Evolutionary conservation across 2,797 vertebrate genomes (phyloP).

Genomic region (Enteromius unitaeniatus): DNA sequence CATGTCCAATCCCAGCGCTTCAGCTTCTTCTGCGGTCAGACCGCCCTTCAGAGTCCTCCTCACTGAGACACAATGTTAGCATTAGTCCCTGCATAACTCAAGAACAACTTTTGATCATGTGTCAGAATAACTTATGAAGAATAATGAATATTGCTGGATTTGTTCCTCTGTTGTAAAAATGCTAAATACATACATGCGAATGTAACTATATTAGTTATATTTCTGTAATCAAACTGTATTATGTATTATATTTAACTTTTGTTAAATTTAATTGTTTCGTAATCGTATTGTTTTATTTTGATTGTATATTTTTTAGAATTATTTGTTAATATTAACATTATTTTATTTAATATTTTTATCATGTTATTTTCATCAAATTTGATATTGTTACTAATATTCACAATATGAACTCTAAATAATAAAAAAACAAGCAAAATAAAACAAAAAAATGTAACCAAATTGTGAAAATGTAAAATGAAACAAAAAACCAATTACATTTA

Average conservation of each 20-base stretch:
- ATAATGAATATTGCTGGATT: background rate
- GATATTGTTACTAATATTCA: background rate
- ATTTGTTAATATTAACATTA: background rate
- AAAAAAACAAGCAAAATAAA: background rate
- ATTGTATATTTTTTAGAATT: background rate
- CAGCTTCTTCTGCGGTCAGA: constrained; percentile 91
- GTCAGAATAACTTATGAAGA: background rate
- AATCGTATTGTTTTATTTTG: too few species aligned
- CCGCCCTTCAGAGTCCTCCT: constrained; percentile 93
- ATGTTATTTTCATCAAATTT: background rate
- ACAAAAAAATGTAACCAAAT: background rate
- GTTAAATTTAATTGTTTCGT: too few species aligned
- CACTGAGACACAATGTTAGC: constrained; percentile 73
- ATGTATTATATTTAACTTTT: background rate
- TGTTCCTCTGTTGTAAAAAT: too few species aligned
- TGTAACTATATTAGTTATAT: background rate
- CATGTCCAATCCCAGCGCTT: constrained; percentile 88
- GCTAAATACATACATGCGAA: background rate
- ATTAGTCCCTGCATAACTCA: background rate
- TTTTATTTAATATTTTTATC: background rate
- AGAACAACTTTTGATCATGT: background rate
- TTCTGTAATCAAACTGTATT: background rate
- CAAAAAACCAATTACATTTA: too few species aligned
- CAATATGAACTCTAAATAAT: background rate
- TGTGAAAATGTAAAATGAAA: background rate